Evolutionary conservation across 2,113 vertebrate species (phyloP), one percentile per base, ranked within the genome.

Genomic region (Pangasianodon gigas): DNA sequence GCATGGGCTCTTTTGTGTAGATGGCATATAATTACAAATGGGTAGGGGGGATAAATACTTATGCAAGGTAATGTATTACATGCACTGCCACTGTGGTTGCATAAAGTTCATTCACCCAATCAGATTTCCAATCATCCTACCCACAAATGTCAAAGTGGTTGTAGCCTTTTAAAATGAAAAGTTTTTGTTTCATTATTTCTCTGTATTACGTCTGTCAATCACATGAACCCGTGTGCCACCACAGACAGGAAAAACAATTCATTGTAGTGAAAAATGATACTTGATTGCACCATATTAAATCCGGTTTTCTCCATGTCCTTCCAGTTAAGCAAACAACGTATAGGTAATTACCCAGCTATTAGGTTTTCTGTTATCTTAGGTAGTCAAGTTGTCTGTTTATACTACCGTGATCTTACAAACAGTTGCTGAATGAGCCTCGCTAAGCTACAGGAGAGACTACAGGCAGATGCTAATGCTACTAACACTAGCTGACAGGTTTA

Each of bases 401-500:
- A 52, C 77, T 16, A 52, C 8, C 24, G 1, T 52, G 11, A 29
- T 82, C 29, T 18, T 82, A 58, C 19, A 83, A 83, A 58, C 54
- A 56, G 52, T 37, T 58, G 7, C 80, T 24, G 18, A 83, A 58
- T 1, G 8, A 37, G 80, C n/a, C 8, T 56, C 8, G 52, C 52
- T 83, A 83, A 58, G 32, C 29, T 83, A 83, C 52, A 37, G 18
- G 80, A 37, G 58, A 37, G 52, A 83, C n/a, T 58, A 37, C 80
- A 56, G 52, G 80, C 80, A 56, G 52, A 83, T 83, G 80, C 52
- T 83, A 56, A 41, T 58, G n/a, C 52, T 83, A 56, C 52, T 37
- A 83, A 56, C 52, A 83, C 52, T 56, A 82, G 56, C n/a, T 32
- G n/a, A 83, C 8, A 83, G 0, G 80, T 83, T 32, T 37, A 58